Evolutionary conservation across 2,113 vertebrate species (phyloP), one percentile per base, ranked within the genome.

Genomic region (Leucoraja erinaceus): DNA sequence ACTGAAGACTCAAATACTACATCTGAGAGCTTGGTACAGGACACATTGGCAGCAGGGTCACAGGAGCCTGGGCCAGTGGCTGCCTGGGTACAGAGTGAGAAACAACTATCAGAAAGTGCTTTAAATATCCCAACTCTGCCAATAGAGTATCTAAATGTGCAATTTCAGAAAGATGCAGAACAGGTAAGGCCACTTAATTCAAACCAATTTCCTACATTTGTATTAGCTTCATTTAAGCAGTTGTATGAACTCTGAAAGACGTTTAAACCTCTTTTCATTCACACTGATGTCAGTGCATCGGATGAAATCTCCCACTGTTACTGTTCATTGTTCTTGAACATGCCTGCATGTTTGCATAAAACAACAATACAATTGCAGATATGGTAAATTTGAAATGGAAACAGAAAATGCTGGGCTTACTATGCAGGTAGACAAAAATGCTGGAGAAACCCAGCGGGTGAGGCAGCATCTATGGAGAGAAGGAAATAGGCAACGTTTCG

Each of bases 51-150:
- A 7, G 28, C 90, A 94, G 93, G 84, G 72, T 1, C 75, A 59
- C 33, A 90, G 90, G 93, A 93, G 2, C 8, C n/a, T 0, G 95
- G 95, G 81, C 94, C 96, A 14, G 97, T 97, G 1, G 96, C 99
- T 86, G 94, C 94, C 93, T 91, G 90, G 90, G 68, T 91, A 72
- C 70, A 0, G 70, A 99, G 98, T 0, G n/a, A 96, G 0, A 96
- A 96, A 22, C 97, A 97, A 0, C 91, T 99, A 16, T 98, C 97
- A 0, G 94, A 96, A 18, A 96, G 96, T 14, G 90, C 96, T 28
- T 97, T 99, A 33, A 98, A 95, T 94, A 94, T 99, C 93, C 98
- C 99, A 22, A 93, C 95, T n/a, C 94, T 97, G 74, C 97, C 98
- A 18, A 94, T 95, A 12, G 94, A 96, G 0, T 98, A 96, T 93